Percentiles rank a stretch among this genome's conserved stretches.
Evolutionary conservation across 2,113 vertebrate genomes (phyloP).

Genomic region (human): DNA sequence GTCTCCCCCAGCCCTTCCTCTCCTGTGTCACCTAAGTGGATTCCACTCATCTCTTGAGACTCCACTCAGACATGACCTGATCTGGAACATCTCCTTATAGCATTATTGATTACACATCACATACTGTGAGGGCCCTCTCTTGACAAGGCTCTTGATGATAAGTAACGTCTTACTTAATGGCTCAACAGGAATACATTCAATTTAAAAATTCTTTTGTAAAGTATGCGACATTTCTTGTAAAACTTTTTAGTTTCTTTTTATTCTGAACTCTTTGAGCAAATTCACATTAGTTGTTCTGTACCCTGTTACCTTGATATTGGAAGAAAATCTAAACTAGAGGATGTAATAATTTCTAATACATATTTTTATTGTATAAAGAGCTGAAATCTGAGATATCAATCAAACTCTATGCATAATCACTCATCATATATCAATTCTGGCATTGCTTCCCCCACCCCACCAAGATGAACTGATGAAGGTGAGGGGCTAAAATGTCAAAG

Average conservation of each 20-base stretch:
- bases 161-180: neutral
- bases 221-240: neutral
- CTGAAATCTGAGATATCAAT: neutral
- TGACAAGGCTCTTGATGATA: neutral
- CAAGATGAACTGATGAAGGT: neutral
- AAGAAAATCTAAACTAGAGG: neutral
- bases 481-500: neutral
- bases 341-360: neutral
- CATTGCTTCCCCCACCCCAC: neutral
- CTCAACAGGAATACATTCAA: neutral
- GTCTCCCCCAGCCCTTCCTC: no score
- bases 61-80: neutral
- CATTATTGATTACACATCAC: neutral
- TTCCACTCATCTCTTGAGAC: neutral
- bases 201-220: conserved; percentile 22
- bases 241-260: neutral
- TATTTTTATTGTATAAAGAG: neutral
- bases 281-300: neutral
- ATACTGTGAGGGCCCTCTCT: neutral
- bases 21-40: neutral
- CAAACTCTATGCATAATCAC: neutral
- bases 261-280: neutral
- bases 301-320: neutral
- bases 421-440: neutral
- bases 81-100: neutral